Conservation (phyloP, 2,797 vertebrate species). For the Platyrinchus mystaceus region DNA sequence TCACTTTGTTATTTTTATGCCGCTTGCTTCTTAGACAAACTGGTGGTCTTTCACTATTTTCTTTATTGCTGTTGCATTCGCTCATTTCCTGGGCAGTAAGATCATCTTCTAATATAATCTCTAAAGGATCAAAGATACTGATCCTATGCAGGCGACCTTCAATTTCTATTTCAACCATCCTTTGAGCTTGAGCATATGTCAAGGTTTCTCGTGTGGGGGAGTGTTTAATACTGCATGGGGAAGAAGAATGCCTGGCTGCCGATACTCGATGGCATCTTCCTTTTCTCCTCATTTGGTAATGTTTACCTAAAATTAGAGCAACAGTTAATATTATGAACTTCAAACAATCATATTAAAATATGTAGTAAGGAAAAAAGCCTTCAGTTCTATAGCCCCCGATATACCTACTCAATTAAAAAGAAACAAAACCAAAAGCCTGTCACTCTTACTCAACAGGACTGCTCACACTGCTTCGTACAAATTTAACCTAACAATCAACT, state of each 20-base stretch:
- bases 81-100: slow-evolving; percentile 92
- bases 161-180: slow-evolving; percentile 96
- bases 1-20: slow-evolving; percentile 87
- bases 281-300: slow-evolving; percentile 95
- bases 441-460: background rate
- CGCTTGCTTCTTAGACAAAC: slow-evolving; percentile 85
- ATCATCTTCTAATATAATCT: slow-evolving; percentile 91
- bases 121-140: slow-evolving; percentile 93
- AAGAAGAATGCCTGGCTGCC: slow-evolving; percentile 86
- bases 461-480: background rate
- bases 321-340: background rate
- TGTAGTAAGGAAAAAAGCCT: background rate
- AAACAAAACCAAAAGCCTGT: background rate
- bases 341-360: background rate
- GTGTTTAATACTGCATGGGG: slow-evolving; percentile 89
- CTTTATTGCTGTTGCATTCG: slow-evolving; percentile 97
- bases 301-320: slow-evolving; percentile 73
- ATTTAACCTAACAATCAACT: background rate
- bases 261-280: slow-evolving; percentile 88
- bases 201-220: slow-evolving; percentile 95
- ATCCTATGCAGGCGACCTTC: slow-evolving; percentile 92
- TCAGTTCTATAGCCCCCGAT: background rate
- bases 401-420: background rate
- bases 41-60: slow-evolving; percentile 91
- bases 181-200: slow-evolving; percentile 97